Conservation (phyloP, 2,888 invertebrate genomes). For the Drosophila anomalipes region DNA sequence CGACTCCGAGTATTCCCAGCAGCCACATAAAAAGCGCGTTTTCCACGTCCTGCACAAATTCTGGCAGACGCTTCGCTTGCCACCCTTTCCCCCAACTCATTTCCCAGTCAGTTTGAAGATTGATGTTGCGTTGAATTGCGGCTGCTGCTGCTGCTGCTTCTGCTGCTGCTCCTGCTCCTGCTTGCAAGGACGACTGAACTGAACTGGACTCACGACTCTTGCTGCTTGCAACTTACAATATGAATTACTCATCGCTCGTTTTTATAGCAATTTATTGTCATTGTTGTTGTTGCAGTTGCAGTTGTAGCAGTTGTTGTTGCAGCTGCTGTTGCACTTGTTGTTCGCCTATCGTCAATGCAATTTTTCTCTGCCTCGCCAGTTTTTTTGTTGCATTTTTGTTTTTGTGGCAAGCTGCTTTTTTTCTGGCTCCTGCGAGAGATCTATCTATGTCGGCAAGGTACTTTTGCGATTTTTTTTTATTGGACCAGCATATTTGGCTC, state of each 20-base stretch:
- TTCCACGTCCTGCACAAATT: conserved; percentile 75
- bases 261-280: conserved; percentile 77
- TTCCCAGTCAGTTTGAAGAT: conserved; percentile 61
- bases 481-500: conserved; percentile 65
- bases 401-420: conserved; percentile 48
- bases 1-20: conserved; percentile 62
- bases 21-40: conserved; percentile 76
- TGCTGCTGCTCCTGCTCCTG: conserved; percentile 54
- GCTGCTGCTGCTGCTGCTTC: conserved; percentile 49
- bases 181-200: conserved; percentile 8
- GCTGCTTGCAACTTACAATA: conserved; percentile 71
- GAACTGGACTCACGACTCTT: background rate
- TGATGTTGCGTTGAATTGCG: conserved; percentile 78
- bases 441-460: conserved; percentile 34
- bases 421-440: conserved; percentile 21
- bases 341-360: conserved; percentile 9
- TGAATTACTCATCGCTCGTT: conserved; percentile 81
- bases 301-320: conserved; percentile 24
- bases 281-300: conserved; percentile 43
- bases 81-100: background rate
- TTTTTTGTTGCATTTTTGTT: conserved; percentile 33
- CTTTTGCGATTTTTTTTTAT: conserved; percentile 20
- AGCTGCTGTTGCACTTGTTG: conserved; percentile 26
- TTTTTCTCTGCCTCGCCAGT: conserved; percentile 18
- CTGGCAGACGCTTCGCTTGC: conserved; percentile 65